These are phyloP conservation scores for Elaeidobius kamerunicus DNA, from an alignment of 2,888 invertebrate genomes.

Conservation along the genomic window DNA sequence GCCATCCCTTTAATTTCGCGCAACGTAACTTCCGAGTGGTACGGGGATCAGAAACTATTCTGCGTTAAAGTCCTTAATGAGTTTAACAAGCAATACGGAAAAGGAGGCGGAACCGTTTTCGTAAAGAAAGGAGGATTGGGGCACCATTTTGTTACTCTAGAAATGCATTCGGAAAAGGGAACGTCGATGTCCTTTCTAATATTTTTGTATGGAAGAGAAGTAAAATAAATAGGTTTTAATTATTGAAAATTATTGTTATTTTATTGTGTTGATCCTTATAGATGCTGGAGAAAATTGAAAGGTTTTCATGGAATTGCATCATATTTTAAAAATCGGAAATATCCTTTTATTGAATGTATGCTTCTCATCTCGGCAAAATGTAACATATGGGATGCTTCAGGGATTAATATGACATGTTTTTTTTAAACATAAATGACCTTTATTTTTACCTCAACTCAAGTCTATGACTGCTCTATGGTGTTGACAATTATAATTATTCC, in stretches of 20 bases:
- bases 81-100: conserved; percentile 22
- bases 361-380: too few species aligned
- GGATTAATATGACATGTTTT: background rate
- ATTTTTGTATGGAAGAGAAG: conserved; percentile 24
- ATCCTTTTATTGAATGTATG: too few species aligned
- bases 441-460: background rate
- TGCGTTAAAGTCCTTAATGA: conserved; percentile 33
- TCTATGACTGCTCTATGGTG: too few species aligned
- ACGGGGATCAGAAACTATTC: conserved; percentile 31
- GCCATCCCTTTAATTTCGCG: conserved; percentile 21
- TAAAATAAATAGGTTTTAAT: background rate
- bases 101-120: conserved; percentile 26
- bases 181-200: conserved; percentile 27
- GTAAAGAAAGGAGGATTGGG: conserved; percentile 32
- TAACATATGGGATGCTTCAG: too few species aligned
- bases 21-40: conserved; percentile 22
- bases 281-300: too few species aligned
- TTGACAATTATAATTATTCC: too few species aligned
- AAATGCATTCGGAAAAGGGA: conserved; percentile 31
- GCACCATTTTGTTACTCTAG: conserved; percentile 29
- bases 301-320: too few species aligned
- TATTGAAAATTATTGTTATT: background rate
- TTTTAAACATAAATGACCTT: background rate
- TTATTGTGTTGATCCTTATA: background rate
- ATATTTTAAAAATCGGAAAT: too few species aligned